phyloP scores from a whole-genome alignment of 2,113 vertebrate genomes.

The Phoenicopterus ruber region DNA sequence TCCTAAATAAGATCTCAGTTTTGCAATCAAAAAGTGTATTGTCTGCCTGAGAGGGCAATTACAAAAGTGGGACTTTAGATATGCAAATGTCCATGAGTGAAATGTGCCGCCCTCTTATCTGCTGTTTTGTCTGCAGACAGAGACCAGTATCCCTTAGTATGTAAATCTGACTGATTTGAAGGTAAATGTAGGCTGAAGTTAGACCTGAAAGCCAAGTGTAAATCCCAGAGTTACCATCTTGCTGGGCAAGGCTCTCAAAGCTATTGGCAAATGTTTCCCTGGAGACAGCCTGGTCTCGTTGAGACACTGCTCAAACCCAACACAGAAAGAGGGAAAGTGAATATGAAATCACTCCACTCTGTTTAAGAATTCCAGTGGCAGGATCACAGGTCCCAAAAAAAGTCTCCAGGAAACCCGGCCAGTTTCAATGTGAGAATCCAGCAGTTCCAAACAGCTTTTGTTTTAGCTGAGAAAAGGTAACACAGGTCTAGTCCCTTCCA shows the following conservation, averaged over 20 bases:
- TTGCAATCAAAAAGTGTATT: not conserved
- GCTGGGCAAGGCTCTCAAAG: not conserved
- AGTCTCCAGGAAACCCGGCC: accelerated
- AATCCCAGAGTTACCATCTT: not conserved
- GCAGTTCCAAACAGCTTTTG: not conserved
- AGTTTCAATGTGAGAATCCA: not conserved
- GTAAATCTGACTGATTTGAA: not conserved
- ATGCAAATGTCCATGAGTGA: not conserved
- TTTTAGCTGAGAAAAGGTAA: not conserved
- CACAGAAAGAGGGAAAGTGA: not conserved
- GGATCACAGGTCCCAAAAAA: not conserved
- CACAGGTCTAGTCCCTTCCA: not conserved
- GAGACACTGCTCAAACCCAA: not conserved
- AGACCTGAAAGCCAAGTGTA: not conserved
- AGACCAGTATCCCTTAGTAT: not conserved
- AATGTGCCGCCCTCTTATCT: not conserved
- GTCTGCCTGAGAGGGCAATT: not conserved
- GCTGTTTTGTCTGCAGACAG: not conserved
- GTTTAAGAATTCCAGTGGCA: not conserved
- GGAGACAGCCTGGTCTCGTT: not conserved
- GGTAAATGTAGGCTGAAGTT: not conserved
- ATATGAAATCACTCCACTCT: not conserved
- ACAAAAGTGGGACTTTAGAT: not conserved
- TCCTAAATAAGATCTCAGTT: not conserved
- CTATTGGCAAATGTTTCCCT: not conserved